These are phyloP conservation scores for Pardosa pseudoannulata DNA, from an alignment of 2,888 invertebrate species.

Conservation along the genomic window DNA sequence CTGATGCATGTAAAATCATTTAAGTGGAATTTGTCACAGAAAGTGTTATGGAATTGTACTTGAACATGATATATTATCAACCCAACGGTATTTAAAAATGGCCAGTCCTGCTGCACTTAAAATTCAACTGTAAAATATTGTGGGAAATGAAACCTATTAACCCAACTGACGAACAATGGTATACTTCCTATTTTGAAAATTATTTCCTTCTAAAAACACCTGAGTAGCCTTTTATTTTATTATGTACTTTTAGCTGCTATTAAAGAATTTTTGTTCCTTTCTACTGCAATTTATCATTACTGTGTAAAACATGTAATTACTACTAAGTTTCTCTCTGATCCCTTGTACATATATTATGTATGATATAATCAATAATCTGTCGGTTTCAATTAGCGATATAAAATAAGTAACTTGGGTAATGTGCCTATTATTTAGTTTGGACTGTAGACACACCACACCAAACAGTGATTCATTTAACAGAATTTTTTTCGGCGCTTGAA, in stretches of 20 bases:
- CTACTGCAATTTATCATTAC: no score
- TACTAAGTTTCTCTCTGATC: no score
- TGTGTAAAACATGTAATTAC: no score
- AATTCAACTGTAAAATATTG: background rate
- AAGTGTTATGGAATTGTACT: background rate
- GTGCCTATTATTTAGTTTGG: no score
- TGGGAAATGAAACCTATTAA: background rate
- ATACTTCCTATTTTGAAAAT: slow-evolving; percentile 13
- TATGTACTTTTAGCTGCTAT: slow-evolving; percentile 14
- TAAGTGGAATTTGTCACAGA: background rate
- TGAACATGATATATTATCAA: background rate
- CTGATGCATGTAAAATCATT: background rate
- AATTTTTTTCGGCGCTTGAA: no score
- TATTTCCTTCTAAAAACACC: background rate
- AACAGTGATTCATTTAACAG: no score
- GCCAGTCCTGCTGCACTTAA: background rate
- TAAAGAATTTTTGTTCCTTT: slow-evolving; percentile 14
- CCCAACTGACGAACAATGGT: background rate
- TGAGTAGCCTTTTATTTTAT: background rate
- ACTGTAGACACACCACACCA: no score
- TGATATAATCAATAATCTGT: no score
- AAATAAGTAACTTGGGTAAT: no score
- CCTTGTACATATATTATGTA: no score
- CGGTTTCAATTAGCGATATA: no score
- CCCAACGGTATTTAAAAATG: background rate